Percentiles rank a stretch among this genome's conserved stretches.
phyloP scores from a whole-genome alignment of 2,888 invertebrate species.

The Drosophila imparisetae region DNA sequence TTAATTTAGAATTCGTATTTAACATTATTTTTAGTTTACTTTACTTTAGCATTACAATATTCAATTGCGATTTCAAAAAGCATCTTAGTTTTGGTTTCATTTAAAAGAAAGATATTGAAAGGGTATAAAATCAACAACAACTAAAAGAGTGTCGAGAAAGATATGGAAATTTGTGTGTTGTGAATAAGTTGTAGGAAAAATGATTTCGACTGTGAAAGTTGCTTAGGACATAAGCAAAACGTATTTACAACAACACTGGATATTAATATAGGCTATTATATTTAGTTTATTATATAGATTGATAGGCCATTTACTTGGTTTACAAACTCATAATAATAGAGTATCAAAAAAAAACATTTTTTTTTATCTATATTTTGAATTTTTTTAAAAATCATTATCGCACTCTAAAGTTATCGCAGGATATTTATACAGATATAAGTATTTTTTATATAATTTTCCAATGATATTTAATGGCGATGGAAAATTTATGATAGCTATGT shows the following conservation, averaged over 20 bases:
- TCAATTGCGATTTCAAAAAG: conserved; percentile 84
- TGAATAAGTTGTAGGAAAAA: conserved; percentile 30
- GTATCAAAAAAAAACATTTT: conserved; percentile 19
- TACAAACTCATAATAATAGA: conserved; percentile 37
- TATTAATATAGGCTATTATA: conserved; percentile 35
- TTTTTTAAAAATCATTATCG: conserved; percentile 11
- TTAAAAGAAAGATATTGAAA: conserved; percentile 21
- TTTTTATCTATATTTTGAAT: background rate
- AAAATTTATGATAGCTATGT: conserved; percentile 58
- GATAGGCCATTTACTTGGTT: conserved; percentile 32
- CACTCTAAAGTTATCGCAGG: conserved; percentile 53
- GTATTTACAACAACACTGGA: conserved; percentile 71
- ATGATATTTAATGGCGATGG: conserved; percentile 63
- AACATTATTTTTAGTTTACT: conserved; percentile 36
- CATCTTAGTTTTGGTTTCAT: conserved; percentile 83
- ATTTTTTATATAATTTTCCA: conserved; percentile 47
- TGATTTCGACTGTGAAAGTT: conserved; percentile 45
- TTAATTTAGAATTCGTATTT: conserved; percentile 59
- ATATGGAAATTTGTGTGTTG: conserved; percentile 40
- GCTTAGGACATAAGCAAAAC: conserved; percentile 63
- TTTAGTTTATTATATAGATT: conserved; percentile 11
- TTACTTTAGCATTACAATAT: conserved; percentile 49
- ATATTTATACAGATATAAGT: conserved; percentile 38
- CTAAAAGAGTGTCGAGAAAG: conserved; percentile 45
- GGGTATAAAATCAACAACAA: conserved; percentile 37